Percentiles rank a stretch among this genome's conserved stretches.
Evolutionary conservation across 2,888 invertebrate species (phyloP).

Genomic region (Metellina segmentata): DNA sequence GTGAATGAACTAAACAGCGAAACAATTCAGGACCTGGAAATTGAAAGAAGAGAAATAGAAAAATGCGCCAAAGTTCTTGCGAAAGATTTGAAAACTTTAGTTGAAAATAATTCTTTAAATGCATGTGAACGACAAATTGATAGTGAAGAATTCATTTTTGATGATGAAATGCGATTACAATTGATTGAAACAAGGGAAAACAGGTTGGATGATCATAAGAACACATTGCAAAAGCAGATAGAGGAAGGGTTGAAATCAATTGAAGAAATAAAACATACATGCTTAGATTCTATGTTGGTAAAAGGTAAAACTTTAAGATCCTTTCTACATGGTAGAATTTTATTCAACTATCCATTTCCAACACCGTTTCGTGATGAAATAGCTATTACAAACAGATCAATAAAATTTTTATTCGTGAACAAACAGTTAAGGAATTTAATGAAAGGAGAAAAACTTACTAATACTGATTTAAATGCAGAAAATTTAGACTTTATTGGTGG

Average conservation of each 20-base stretch:
- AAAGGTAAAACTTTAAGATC: constrained; percentile 43
- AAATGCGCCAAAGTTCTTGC: not conserved
- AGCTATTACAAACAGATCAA: not conserved
- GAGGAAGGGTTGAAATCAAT: not conserved
- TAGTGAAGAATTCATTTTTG: constrained; percentile 55
- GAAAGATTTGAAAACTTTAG: constrained; percentile 4
- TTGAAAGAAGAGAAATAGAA: not conserved
- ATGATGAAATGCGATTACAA: constrained; percentile 22
- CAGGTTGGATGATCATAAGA: not conserved
- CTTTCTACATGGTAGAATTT: not conserved
- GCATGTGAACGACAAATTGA: constrained; percentile 25
- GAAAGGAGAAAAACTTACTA: not conserved
- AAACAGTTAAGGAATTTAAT: constrained; percentile 5
- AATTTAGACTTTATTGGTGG: not conserved
- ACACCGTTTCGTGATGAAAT: constrained; percentile 1
- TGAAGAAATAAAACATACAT: constrained; percentile 23
- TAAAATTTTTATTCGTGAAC: constrained; percentile 11
- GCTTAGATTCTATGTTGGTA: constrained; percentile 27
- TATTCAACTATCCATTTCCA: constrained; percentile 52
- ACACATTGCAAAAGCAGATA: not conserved
- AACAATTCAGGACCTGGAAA: not conserved
- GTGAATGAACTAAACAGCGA: constrained; percentile 13
- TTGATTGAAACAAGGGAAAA: constrained; percentile 7
- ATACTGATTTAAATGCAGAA: not conserved
- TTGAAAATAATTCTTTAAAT: constrained; percentile 14